phyloP scores from a whole-genome alignment of 2,797 vertebrate species.

The Babyrousa celebensis region DNA sequence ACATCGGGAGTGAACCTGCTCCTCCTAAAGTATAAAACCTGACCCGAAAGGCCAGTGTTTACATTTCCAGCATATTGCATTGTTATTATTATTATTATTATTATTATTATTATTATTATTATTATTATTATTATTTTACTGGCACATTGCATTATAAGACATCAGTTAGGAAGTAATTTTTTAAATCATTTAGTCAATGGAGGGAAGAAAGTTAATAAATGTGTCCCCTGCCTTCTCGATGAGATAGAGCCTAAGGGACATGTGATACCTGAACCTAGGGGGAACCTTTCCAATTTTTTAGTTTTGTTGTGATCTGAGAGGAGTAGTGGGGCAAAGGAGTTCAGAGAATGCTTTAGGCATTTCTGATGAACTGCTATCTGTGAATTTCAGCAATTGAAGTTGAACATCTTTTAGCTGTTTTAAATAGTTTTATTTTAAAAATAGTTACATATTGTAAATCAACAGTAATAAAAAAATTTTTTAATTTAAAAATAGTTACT shows the following conservation, averaged over 20 bases:
- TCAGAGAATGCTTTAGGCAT: not conserved
- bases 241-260: not conserved
- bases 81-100: too few relatives aligned
- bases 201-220: slow-evolving; percentile 59
- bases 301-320: slow-evolving; percentile 39
- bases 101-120: too few relatives aligned
- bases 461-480: too few relatives aligned
- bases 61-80: not conserved
- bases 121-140: too few relatives aligned
- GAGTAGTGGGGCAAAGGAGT: not conserved
- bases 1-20: not conserved
- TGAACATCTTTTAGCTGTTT: slow-evolving; percentile 22
- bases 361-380: slow-evolving; percentile 48
- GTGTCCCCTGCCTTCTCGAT: slow-evolving; percentile 12
- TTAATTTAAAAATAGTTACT: not conserved
- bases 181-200: not conserved
- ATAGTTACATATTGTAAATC: too few relatives aligned
- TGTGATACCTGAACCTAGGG: not conserved
- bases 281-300: not conserved
- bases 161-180: slow-evolving; percentile 52
- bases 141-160: not conserved
- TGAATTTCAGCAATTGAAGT: slow-evolving; percentile 32
- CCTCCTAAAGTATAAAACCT: not conserved
- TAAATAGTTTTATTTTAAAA: too few relatives aligned
- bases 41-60: not conserved